Evolutionary conservation across 2,888 invertebrate species (phyloP).

Genomic region (Metopia argyrocephala): DNA sequence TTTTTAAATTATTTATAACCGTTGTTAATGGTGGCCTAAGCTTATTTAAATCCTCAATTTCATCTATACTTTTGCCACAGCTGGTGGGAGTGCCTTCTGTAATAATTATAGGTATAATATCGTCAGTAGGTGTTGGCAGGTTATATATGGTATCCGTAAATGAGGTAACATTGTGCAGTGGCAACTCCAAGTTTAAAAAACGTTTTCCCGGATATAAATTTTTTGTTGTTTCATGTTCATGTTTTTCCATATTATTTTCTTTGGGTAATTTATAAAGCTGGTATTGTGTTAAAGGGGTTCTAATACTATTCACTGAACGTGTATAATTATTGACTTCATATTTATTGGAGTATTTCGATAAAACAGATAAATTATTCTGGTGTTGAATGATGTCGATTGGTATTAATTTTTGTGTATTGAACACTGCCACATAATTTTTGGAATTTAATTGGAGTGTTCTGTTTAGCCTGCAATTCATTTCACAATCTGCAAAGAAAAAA

Average conservation of each 20-base stretch:
- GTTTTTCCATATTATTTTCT: not conserved
- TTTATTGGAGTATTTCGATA: slow-evolving; percentile 5
- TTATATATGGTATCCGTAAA: slow-evolving; percentile 54
- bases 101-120: slow-evolving; percentile 41
- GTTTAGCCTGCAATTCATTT: slow-evolving; percentile 46
- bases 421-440: slow-evolving; percentile 28
- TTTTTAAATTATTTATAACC: not conserved
- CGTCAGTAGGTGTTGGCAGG: slow-evolving; percentile 53
- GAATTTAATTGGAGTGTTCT: slow-evolving; percentile 53
- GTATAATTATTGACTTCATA: slow-evolving; percentile 36
- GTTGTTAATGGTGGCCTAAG: slow-evolving; percentile 1
- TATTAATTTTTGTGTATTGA: slow-evolving; percentile 36
- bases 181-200: slow-evolving; percentile 52
- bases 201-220: slow-evolving; percentile 50
- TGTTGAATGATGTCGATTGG: slow-evolving; percentile 53
- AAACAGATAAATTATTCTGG: slow-evolving; percentile 35
- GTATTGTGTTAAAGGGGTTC: slow-evolving; percentile 49
- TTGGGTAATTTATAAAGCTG: slow-evolving; percentile 35
- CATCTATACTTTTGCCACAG: slow-evolving; percentile 8
- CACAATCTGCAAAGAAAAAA: slow-evolving; percentile 54
- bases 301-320: slow-evolving; percentile 57
- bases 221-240: slow-evolving; percentile 15
- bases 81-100: slow-evolving; percentile 34
- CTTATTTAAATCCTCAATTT: slow-evolving; percentile 28
- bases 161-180: slow-evolving; percentile 30